These are phyloP conservation scores for Sakesphorus luctuosus DNA, from an alignment of 2,113 vertebrate species.

Conservation along the genomic window DNA sequence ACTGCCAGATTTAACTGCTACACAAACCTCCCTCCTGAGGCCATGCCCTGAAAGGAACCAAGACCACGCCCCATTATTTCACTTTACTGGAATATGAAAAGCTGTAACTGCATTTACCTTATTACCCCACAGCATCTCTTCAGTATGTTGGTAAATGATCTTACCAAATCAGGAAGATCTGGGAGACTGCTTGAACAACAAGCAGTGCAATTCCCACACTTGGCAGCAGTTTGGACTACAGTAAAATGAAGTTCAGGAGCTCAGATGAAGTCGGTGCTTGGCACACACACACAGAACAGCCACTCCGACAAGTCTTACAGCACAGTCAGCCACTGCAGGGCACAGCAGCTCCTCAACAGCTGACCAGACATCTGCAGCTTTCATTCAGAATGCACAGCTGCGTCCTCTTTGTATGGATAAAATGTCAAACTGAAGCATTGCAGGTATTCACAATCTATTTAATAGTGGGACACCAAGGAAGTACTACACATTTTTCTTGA, in stretches of 20 bases:
- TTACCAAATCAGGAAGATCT: not conserved
- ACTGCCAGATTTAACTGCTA: not conserved
- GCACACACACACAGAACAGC: not conserved
- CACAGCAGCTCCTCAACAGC: not conserved
- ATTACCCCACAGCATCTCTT: not conserved
- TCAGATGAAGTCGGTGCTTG: not conserved
- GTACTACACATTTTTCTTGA: slow-evolving; percentile 65
- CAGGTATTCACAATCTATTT: slow-evolving; percentile 64
- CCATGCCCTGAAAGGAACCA: accelerated
- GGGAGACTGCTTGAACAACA: not conserved
- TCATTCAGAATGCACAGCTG: not conserved
- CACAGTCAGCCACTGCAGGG: not conserved
- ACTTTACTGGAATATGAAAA: not conserved
- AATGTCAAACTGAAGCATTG: slow-evolving; percentile 62
- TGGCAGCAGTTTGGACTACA: not conserved
- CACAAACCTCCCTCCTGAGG: not conserved
- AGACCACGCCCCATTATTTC: not conserved
- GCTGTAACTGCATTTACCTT: not conserved
- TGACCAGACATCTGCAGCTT: not conserved
- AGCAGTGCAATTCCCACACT: accelerated
- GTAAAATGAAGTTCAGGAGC: not conserved
- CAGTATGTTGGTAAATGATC: accelerated
- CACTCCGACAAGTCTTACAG: not conserved
- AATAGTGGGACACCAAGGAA: slow-evolving; percentile 65
- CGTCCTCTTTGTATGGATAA: not conserved